Evolutionary conservation across 2,888 invertebrate genomes (phyloP).

Genomic region (Rotaria socialis): DNA sequence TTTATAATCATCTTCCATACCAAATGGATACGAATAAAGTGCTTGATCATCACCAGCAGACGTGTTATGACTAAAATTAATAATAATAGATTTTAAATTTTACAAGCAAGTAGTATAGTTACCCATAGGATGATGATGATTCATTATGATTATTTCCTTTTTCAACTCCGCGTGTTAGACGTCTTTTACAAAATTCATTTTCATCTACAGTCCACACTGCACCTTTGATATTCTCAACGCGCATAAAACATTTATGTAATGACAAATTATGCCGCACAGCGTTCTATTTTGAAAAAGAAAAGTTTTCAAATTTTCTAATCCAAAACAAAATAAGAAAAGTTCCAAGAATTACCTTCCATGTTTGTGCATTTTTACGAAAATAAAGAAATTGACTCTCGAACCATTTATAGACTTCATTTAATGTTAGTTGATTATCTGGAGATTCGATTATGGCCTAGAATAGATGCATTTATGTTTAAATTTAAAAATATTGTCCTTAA

Average conservation of each 20-base stretch:
- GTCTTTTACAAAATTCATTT: slow-evolving; percentile 94
- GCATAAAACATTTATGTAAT: slow-evolving; percentile 99
- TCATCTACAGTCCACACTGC: slow-evolving; percentile 99
- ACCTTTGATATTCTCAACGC: slow-evolving; percentile 99
- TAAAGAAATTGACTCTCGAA: slow-evolving; percentile 97
- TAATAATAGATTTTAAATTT: neutral
- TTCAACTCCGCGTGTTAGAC: slow-evolving; percentile 55
- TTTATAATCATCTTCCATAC: slow-evolving; percentile 33
- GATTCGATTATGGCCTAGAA: slow-evolving; percentile 89
- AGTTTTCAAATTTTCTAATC: neutral
- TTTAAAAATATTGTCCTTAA: too few relatives aligned
- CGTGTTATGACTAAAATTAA: slow-evolving; percentile 13
- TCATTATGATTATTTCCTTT: slow-evolving; percentile 14
- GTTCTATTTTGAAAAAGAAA: slow-evolving; percentile 69
- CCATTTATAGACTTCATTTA: slow-evolving; percentile 99
- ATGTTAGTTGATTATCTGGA: slow-evolving; percentile 88
- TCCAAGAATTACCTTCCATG: slow-evolving; percentile 81
- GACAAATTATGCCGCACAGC: slow-evolving; percentile 99
- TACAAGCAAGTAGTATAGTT: neutral
- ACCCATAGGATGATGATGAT: slow-evolving; percentile 23
- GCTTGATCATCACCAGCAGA: slow-evolving; percentile 27
- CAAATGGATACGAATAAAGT: slow-evolving; percentile 10
- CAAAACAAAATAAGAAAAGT: neutral
- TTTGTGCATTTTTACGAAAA: slow-evolving; percentile 93
- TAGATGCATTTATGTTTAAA: neutral